Base-by-base conservation (phyloP, 2,113 vertebrate species). In the Mus spicilegus region DNA sequence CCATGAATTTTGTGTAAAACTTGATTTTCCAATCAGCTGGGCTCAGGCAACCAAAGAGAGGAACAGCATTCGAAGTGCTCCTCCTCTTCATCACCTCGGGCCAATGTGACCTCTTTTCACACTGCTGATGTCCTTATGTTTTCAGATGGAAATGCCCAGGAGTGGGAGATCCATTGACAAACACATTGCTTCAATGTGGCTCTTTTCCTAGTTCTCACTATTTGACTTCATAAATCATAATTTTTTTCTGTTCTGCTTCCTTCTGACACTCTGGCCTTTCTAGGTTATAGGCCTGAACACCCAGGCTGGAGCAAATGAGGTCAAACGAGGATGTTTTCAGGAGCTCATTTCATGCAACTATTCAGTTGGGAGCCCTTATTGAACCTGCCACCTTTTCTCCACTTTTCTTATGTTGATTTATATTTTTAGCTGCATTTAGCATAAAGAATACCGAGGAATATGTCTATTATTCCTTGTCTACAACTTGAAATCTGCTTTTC, bases 341-440 rank as follows among this genome's bases (percentile, higher is more conserved):
- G 10, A 80, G 39, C 30, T 63, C 36, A 33, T 3, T 49, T 12
- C 4, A 26, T 1, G 5, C 14, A 28, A 10, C 63, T 91, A 20
- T 12, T 81, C 12, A 16, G 4, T 26, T 58, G 28, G 10, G 46
- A 73, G 11, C 51, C 12, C 5, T 58, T 54, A 67, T 58, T 11
- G 58, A 24, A 19, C 24, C 54, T 78, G 28, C 5, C 28, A 33
- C 70, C 49, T 63, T 69, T 13, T 70, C 19, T 46, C 24, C 39
- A 87, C 1, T n/a, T 58, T 65, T 89, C 12, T 92, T 81, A 67
- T 17, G 13, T 63, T 76, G 28, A 54, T 77, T 69, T 76, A n/a
- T 54, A 87, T 67, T 93, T 97, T 95, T 93, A 87, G n/a, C 20
- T 82, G 10, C 61, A 69, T 30, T 78, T 87, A 84, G 9, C 39